Percentiles rank a stretch among this genome's conserved stretches.
Conservation (phyloP, 2,797 vertebrate genomes). For the Myotis pilosus region DNA sequence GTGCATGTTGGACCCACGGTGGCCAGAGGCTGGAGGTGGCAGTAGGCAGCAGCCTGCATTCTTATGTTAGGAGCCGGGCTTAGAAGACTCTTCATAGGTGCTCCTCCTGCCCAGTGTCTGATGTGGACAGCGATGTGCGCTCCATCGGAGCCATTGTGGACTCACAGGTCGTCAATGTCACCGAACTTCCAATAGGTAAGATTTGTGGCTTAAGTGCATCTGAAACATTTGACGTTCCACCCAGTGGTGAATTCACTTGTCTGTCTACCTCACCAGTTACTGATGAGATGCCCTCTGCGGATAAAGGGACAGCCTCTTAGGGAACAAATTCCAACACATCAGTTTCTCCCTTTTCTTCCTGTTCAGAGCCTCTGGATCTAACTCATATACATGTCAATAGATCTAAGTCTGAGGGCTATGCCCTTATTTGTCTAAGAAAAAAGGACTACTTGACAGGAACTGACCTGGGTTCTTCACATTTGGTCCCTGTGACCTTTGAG, state of each 20-base stretch:
- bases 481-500: constrained; percentile 94
- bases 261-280: constrained; percentile 59
- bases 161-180: constrained; percentile 90
- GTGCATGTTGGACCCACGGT: constrained; percentile 95
- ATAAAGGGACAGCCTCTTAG: constrained; percentile 83
- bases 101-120: constrained; percentile 91
- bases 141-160: constrained; percentile 88
- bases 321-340: constrained; percentile 81
- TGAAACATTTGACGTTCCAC: constrained; percentile 84
- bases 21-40: constrained; percentile 94
- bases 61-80: constrained; percentile 92
- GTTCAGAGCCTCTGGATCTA: constrained; percentile 88
- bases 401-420: constrained; percentile 87
- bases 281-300: constrained; percentile 81
- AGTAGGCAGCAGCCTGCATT: constrained; percentile 91
- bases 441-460: constrained; percentile 89
- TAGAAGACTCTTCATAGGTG: constrained; percentile 90
- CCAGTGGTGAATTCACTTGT: constrained; percentile 67
- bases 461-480: constrained; percentile 93
- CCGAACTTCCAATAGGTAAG: constrained; percentile 93
- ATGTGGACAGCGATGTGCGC: constrained; percentile 90
- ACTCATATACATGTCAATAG: constrained; percentile 90
- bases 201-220: constrained; percentile 90
- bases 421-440: constrained; percentile 89
- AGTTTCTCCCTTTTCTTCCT: constrained; percentile 64